These are phyloP conservation scores for Plutella xylostella DNA, from an alignment of 2,888 invertebrate species.

Conservation along the genomic window DNA sequence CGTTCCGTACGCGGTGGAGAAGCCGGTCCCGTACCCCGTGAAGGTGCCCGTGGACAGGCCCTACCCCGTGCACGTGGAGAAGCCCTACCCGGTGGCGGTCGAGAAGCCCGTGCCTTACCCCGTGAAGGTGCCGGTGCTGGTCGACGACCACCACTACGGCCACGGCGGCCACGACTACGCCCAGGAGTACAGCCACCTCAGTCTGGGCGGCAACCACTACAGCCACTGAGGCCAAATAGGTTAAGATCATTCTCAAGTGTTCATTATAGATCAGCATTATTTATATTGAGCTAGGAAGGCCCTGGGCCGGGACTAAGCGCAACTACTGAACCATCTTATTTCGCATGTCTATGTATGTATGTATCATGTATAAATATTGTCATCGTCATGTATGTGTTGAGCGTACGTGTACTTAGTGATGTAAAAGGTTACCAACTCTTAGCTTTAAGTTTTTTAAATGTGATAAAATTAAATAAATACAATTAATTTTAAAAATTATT, in stretches of 20 bases:
- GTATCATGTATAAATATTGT: constrained; percentile 17
- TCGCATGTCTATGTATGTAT: constrained; percentile 57
- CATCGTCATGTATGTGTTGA: constrained; percentile 50
- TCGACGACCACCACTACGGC: constrained; percentile 30
- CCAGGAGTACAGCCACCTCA: constrained; percentile 14
- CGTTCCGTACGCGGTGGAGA: constrained; percentile 72
- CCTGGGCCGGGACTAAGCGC: constrained; percentile 54
- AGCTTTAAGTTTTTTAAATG: constrained; percentile 46
- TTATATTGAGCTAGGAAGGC: constrained; percentile 25
- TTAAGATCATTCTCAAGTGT: constrained; percentile 31
- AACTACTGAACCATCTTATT: constrained; percentile 48
- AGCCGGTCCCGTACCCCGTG: constrained; percentile 72
- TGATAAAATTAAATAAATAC: constrained; percentile 38
- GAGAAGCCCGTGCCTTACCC: constrained; percentile 68
- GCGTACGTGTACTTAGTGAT: constrained; percentile 62
- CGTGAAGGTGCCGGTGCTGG: constrained; percentile 59
- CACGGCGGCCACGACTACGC: constrained; percentile 23
- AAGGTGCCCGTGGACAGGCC: constrained; percentile 76
- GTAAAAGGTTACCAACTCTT: constrained; percentile 54
- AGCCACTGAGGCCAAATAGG: constrained; percentile 48
- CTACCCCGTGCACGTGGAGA: constrained; percentile 69
- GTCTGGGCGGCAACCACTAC: constrained; percentile 29
- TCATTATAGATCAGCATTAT: constrained; percentile 39
- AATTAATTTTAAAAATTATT: constrained; percentile 34
- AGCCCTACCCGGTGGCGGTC: constrained; percentile 52